Conservation (phyloP, 2,113 vertebrate genomes). For the Marmota flaviventris region DNA sequence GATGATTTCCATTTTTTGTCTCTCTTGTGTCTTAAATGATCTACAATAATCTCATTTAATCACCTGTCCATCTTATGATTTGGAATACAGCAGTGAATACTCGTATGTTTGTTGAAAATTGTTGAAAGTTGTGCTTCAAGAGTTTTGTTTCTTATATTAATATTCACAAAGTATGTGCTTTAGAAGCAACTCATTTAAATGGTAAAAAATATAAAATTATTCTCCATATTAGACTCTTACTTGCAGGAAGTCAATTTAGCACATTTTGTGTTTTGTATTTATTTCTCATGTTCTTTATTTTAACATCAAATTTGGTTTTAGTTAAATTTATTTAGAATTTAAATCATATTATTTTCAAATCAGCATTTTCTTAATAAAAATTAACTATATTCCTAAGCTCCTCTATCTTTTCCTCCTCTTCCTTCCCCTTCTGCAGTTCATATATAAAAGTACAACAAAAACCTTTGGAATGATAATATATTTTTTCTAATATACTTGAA, state of each 20-base stretch:
- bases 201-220: conserved; percentile 21
- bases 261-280: conserved; percentile 50
- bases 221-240: conserved; percentile 26
- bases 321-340: conserved; percentile 39
- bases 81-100: conserved; percentile 2
- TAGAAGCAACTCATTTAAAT: conserved; percentile 54
- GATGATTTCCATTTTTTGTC: conserved; percentile 27
- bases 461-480: conserved; percentile 65
- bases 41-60: neutral
- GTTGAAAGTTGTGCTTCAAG: conserved; percentile 17
- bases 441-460: conserved; percentile 71
- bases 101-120: conserved; percentile 21
- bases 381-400: neutral
- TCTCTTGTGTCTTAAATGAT: conserved; percentile 17
- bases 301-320: conserved; percentile 43
- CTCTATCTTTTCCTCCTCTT: neutral
- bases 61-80: neutral
- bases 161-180: neutral
- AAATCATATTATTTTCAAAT: conserved; percentile 48
- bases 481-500: conserved; percentile 77
- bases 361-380: conserved; percentile 42
- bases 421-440: conserved; percentile 18
- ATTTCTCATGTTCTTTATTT: conserved; percentile 36
- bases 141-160: conserved; percentile 55
- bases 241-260: conserved; percentile 21